A percentile compares a stretch with the other conserved stretches of the same genome.
These are phyloP conservation scores for Bombyx mandarina DNA, from an alignment of 1,140 invertebrate genomes.

Conservation along the genomic window DNA sequence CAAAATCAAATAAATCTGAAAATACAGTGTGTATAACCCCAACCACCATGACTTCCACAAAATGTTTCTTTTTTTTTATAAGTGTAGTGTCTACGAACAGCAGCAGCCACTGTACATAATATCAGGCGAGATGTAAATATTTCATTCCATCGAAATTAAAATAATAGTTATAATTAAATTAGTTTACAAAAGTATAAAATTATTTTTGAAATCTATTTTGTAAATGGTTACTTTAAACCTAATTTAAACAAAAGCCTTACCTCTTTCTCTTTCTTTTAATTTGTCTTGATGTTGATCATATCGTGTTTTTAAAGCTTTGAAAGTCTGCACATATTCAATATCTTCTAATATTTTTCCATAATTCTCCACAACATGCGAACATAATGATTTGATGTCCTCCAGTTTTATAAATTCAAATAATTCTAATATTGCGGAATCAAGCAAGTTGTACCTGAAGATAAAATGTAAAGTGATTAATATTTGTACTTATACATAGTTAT, in stretches of 20 bases:
- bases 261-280: conserved; percentile 86
- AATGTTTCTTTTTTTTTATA: too few relatives aligned
- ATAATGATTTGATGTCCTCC: conserved; percentile 96
- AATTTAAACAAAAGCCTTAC: conserved; percentile 41
- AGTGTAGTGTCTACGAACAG: too few relatives aligned
- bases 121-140: too few relatives aligned
- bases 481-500: not conserved
- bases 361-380: conserved; percentile 94
- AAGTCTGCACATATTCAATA: conserved; percentile 97
- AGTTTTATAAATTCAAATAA: conserved; percentile 99
- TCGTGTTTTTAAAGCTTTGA: conserved; percentile 90
- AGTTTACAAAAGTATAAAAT: too few relatives aligned
- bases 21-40: too few relatives aligned
- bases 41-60: too few relatives aligned
- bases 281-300: conserved; percentile 97
- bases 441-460: conserved; percentile 89
- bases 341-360: conserved; percentile 94
- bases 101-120: too few relatives aligned
- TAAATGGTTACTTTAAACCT: not conserved
- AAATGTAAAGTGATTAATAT: not conserved
- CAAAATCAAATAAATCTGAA: too few relatives aligned
- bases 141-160: too few relatives aligned
- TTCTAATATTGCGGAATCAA: conserved; percentile 99
- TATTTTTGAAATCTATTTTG: too few relatives aligned
- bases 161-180: too few relatives aligned